A percentile compares a stretch with the other conserved stretches of the same genome.
phyloP scores from a whole-genome alignment of 2,888 invertebrate species.

The Aspidiotus destructor region DNA sequence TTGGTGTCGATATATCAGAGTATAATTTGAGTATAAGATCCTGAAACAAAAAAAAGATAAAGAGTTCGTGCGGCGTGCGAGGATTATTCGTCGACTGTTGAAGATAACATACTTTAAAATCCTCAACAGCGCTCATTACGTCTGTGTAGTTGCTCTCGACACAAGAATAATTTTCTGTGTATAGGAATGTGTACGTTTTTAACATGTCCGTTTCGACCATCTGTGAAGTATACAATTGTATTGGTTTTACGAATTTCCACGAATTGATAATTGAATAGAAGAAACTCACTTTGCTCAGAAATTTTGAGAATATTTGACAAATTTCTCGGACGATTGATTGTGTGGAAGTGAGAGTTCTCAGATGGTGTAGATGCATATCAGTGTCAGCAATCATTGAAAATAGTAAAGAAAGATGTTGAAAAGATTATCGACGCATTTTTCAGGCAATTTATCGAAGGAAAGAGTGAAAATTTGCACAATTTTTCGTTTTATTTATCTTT shows the following conservation, averaged over 20 bases:
- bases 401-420: too few relatives aligned
- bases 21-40: slow-evolving; percentile 14
- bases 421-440: too few relatives aligned
- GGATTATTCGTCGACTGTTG: background rate
- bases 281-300: slow-evolving; percentile 15
- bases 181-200: slow-evolving; percentile 20
- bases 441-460: too few relatives aligned
- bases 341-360: background rate
- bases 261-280: background rate
- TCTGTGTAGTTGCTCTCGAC: slow-evolving; percentile 6
- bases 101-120: slow-evolving; percentile 3
- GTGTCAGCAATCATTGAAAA: too few relatives aligned
- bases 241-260: background rate
- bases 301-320: slow-evolving; percentile 14
- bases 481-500: too few relatives aligned
- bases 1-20: background rate
- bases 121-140: slow-evolving; percentile 9
- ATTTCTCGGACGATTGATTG: background rate
- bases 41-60: background rate
- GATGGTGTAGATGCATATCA: too few relatives aligned
- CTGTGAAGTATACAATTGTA: background rate
- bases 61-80: background rate
- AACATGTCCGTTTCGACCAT: slow-evolving; percentile 19
- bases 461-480: too few relatives aligned
- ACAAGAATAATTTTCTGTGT: slow-evolving; percentile 12